Conservation (phyloP, 2,888 invertebrate genomes). For the Plebejus melissa region DNA sequence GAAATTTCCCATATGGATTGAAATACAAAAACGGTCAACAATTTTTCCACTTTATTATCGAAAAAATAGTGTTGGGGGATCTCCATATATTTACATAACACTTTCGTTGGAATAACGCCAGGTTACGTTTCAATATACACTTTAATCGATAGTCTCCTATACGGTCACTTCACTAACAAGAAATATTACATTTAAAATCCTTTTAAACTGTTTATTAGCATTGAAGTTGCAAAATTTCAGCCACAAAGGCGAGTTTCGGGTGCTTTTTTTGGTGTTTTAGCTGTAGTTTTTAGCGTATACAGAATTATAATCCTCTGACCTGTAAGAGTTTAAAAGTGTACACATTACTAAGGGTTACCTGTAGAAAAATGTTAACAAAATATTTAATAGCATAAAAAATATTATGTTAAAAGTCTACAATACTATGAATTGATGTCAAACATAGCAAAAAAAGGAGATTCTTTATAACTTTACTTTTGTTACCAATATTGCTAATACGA, state of each 20-base stretch:
- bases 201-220: slow-evolving; percentile 17
- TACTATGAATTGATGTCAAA: no score
- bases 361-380: no score
- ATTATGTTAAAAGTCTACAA: no score
- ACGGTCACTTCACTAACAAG: slow-evolving; percentile 32
- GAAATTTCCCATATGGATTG: background rate
- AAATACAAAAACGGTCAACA: background rate
- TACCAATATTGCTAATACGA: no score
- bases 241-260: background rate
- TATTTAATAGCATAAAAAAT: no score
- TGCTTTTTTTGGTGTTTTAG: background rate
- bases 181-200: slow-evolving; percentile 21
- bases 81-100: slow-evolving; percentile 26
- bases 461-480: no score
- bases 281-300: background rate
- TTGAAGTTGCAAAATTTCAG: slow-evolving; percentile 14
- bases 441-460: no score
- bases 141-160: slow-evolving; percentile 39
- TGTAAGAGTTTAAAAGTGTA: background rate
- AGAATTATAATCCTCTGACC: background rate
- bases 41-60: background rate
- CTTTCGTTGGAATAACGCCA: slow-evolving; percentile 39
- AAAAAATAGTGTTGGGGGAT: slow-evolving; percentile 4
- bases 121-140: slow-evolving; percentile 39
- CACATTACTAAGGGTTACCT: no score